Conservation (phyloP, 2,888 invertebrate species). For the Gymnoscelis rufifasciata region DNA sequence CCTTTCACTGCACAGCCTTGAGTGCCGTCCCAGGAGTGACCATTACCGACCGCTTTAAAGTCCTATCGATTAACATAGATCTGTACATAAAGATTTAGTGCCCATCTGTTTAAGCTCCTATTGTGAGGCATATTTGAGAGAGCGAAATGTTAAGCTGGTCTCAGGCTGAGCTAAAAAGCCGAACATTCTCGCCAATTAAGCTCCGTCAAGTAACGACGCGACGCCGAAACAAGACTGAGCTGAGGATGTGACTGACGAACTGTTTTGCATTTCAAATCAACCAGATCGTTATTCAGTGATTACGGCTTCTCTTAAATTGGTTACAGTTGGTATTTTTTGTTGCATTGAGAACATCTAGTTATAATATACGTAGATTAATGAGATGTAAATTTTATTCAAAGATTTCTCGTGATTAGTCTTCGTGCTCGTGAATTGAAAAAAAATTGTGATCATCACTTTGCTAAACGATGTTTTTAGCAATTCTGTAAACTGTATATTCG, state of each 20-base stretch:
- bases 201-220: conserved; percentile 34
- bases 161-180: conserved; percentile 43
- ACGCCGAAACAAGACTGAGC: conserved; percentile 37
- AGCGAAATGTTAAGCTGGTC: conserved; percentile 46
- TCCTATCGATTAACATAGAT: conserved; percentile 73
- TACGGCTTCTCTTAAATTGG: conserved; percentile 49
- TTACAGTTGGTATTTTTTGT: conserved; percentile 33
- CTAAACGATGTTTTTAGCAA: not conserved
- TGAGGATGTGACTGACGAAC: conserved; percentile 43
- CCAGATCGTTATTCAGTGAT: conserved; percentile 50
- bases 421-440: not conserved
- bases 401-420: not conserved
- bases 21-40: conserved; percentile 57
- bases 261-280: conserved; percentile 62
- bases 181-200: conserved; percentile 54
- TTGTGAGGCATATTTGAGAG: conserved; percentile 47
- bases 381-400: not conserved
- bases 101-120: conserved; percentile 45
- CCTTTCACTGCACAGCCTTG: conserved; percentile 76
- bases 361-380: not conserved
- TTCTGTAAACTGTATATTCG: too few species aligned
- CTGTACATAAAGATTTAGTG: conserved; percentile 61
- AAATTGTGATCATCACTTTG: too few species aligned
- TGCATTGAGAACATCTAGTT: conserved; percentile 5
- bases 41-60: conserved; percentile 70